A percentile compares a stretch with the other conserved stretches of the same genome.
Conservation (phyloP, 2,888 invertebrate species). For the Harpalus rubripes region DNA sequence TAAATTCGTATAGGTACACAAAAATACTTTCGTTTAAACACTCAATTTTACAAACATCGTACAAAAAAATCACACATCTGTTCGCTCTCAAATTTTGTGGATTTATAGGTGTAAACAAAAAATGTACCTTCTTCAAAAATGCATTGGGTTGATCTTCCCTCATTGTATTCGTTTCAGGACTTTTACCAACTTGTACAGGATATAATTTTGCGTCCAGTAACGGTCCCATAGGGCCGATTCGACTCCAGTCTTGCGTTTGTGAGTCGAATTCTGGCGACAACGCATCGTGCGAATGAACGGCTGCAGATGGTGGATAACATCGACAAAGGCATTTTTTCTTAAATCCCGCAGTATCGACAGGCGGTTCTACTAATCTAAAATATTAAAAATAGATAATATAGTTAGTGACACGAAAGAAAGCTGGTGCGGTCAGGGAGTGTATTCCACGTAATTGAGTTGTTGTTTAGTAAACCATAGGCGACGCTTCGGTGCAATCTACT, state of each 20-base stretch:
- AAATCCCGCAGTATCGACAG: conserved; percentile 15
- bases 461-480: no score
- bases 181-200: conserved; percentile 80
- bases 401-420: no score
- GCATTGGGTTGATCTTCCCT: conserved; percentile 81
- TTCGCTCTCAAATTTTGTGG: no score
- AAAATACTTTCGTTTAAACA: no score
- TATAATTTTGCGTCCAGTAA: conserved; percentile 82
- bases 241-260: conserved; percentile 76
- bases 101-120: no score
- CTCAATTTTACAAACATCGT: no score
- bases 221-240: conserved; percentile 81
- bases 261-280: conserved; percentile 30
- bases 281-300: conserved; percentile 19
- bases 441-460: no score
- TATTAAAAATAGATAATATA: background rate
- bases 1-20: no score
- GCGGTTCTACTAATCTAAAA: conserved; percentile 57
- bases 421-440: no score
- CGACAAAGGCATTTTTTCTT: conserved; percentile 38
- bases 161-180: conserved; percentile 80
- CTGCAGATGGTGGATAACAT: conserved; percentile 68
- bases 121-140: conserved; percentile 81
- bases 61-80: no score
- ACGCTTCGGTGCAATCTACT: no score